Conservation (phyloP, 2,888 invertebrate genomes). For the Troilus luridus region DNA sequence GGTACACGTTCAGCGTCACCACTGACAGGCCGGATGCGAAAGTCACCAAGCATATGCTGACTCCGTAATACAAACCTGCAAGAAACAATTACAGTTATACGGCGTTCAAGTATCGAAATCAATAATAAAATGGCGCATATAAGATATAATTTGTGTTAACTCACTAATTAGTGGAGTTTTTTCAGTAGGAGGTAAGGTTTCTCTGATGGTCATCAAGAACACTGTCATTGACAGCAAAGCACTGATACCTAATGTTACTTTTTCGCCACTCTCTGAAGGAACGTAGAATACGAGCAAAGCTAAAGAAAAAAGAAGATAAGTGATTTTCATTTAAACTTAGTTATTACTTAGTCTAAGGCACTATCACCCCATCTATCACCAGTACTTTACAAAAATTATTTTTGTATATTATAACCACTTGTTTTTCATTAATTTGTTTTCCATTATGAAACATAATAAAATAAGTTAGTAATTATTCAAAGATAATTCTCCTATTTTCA, state of each 20-base stretch:
- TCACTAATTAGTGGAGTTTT: conserved; percentile 89
- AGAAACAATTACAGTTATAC: background rate
- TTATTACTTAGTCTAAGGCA: too few relatives aligned
- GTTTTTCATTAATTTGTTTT: too few relatives aligned
- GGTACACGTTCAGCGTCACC: conserved; percentile 88
- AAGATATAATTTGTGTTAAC: conserved; percentile 67
- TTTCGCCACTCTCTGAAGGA: conserved; percentile 89
- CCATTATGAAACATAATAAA: too few relatives aligned
- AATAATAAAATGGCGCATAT: background rate
- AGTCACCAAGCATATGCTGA: conserved; percentile 85
- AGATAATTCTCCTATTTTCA: too few relatives aligned
- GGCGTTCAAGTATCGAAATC: background rate
- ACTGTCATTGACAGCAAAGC: conserved; percentile 91
- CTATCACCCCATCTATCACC: too few relatives aligned
- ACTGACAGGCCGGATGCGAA: conserved; percentile 87
- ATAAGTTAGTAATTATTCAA: too few relatives aligned
- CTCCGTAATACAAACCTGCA: conserved; percentile 84
- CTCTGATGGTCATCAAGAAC: conserved; percentile 89
- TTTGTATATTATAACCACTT: too few relatives aligned
- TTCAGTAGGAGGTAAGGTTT: conserved; percentile 88
- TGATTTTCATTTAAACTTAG: too few relatives aligned
- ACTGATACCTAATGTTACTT: conserved; percentile 88
- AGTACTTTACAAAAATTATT: too few relatives aligned
- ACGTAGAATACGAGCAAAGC: conserved; percentile 90
- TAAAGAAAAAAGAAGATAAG: conserved; percentile 68